A percentile compares a stretch with the other conserved stretches of the same genome.
These are phyloP conservation scores for Aplodontia rufa DNA, from an alignment of 2,113 vertebrate genomes.

Conservation along the genomic window DNA sequence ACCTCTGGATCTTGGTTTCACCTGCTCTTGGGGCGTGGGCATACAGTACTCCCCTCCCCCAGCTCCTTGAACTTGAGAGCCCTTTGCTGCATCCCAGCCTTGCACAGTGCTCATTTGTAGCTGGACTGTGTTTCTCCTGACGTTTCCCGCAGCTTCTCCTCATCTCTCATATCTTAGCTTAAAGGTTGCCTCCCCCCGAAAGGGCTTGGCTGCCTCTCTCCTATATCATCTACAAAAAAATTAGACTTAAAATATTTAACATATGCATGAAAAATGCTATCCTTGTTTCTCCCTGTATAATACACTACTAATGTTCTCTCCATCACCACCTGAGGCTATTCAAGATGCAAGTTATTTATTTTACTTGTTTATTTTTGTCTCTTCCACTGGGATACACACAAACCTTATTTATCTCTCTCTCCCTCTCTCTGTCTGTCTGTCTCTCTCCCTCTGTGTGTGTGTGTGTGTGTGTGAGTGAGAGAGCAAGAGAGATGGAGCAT, in stretches of 20 bases:
- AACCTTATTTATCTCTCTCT: neutral
- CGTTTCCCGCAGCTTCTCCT: neutral
- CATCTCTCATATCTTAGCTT: neutral
- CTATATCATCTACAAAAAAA: neutral
- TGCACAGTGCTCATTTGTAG: neutral
- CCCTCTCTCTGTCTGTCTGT: neutral
- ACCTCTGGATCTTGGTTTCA: accelerated
- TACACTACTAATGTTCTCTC: neutral
- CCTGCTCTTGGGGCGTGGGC: neutral
- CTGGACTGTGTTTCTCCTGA: neutral
- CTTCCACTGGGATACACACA: neutral
- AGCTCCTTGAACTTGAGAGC: neutral
- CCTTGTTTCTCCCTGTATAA: accelerated
- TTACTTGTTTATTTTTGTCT: neutral
- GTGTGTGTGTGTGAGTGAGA: too few relatives aligned
- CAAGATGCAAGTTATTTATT: neutral
- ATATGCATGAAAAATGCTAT: too few relatives aligned
- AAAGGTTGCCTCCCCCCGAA: neutral
- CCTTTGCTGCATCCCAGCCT: neutral
- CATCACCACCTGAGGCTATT: neutral
- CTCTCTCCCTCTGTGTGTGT: neutral
- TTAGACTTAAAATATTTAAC: too few relatives aligned
- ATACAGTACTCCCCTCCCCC: accelerated
- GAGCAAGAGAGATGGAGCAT: too few relatives aligned
- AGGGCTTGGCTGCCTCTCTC: neutral